phyloP scores from a whole-genome alignment of 2,113 vertebrate genomes.

The Centropus bengalensis region DNA sequence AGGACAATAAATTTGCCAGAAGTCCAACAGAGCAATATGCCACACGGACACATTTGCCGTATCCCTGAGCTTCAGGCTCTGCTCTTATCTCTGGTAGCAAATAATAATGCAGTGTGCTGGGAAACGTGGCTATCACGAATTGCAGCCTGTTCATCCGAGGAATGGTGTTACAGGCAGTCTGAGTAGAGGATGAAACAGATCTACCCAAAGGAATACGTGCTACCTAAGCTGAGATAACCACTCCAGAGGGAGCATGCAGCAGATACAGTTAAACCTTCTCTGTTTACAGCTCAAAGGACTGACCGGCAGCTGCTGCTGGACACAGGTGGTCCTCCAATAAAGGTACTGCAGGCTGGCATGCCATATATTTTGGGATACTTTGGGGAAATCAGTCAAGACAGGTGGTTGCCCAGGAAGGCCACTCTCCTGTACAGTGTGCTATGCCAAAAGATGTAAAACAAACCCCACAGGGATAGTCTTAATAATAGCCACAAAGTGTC shows the following conservation, averaged over 20 bases:
- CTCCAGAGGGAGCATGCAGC: neutral
- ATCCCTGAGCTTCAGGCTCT: neutral
- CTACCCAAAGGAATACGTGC: neutral
- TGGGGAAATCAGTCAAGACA: conserved; percentile 38
- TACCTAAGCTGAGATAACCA: neutral
- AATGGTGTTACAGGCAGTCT: neutral
- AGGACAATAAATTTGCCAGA: neutral
- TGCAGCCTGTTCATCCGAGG: neutral
- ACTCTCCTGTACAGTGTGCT: neutral
- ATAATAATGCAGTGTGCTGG: neutral
- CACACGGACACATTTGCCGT: neutral
- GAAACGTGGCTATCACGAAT: neutral
- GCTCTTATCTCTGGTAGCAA: neutral
- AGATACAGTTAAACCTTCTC: neutral
- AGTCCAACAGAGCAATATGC: neutral
- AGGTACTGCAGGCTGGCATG: neutral
- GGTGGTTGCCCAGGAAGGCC: conserved; percentile 44
- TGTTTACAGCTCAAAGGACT: neutral
- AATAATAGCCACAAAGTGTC: neutral
- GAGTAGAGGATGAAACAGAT: neutral
- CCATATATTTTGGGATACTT: neutral
- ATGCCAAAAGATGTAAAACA: neutral
- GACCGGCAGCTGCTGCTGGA: conserved; percentile 43
- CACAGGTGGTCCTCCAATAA: conserved; percentile 39
- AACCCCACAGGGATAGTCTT: neutral